Base-by-base conservation (phyloP, 2,888 invertebrate species). In the Odontomyia ornata region DNA sequence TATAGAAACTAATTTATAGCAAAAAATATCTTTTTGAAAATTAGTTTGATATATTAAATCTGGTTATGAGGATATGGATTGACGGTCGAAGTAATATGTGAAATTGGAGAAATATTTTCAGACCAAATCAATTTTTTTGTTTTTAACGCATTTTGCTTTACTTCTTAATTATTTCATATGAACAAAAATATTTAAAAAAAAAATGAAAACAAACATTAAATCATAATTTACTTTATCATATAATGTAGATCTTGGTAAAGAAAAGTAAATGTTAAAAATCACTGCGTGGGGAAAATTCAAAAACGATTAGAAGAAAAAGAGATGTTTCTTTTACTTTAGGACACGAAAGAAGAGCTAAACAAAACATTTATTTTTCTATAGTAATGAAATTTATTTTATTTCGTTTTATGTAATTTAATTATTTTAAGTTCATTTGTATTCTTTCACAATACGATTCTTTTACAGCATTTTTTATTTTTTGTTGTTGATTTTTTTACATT, bases 381-480 rank as follows among this genome's bases (percentile, higher is more conserved):
- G n/a, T n/a, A n/a, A 47, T 23, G 69, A 67, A 67, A 56, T 43
- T 69, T 69, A 30, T 11, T 25, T 56, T 72, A 52, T 57, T 72
- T 47, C 46, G 23, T 69, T 46, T 47, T 15, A 69, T 69, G 69
- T 46, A 46, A 69, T 47, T 69, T 69, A 69, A 69, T 21, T 69
- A 28, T 18, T 27, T 47, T 52, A 52, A n/a, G n/a, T 30, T 36
- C 18, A 52, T 52, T 60, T 60, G 13, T 25, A 60, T 21, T 60
- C 36, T 36, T 9, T 3, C n/a, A 71, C 56, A 72, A 72, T 52
- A 72, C 27, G 46, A 18, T 52, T 65, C 30, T 28, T 56, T 72
- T 72, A 56, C 72, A 52, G 30, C 52, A n/a, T n/a, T 75, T 75
- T n/a, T 56, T 60, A 18, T 75, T 75, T 36, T 60, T 36, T 75